Base-by-base conservation (phyloP, 2,797 vertebrate species). In the Falco biarmicus region DNA sequence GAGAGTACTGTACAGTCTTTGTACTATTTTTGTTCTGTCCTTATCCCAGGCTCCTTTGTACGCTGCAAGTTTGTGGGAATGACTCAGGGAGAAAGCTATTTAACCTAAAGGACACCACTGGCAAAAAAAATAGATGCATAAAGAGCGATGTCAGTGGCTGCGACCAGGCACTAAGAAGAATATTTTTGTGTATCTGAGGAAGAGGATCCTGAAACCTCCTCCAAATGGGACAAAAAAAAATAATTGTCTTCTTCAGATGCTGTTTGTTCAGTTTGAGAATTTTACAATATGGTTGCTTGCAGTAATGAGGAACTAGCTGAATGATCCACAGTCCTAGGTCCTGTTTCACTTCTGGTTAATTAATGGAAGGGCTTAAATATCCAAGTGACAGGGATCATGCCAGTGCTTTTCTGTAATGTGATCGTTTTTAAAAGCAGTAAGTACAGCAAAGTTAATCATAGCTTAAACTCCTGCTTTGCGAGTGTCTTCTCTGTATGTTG, bases 81-180 rank as follows among this genome's bases (percentile, higher is more conserved):
- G 96, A 96, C 95, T 97, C 96, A 97, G 94, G 91, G 93, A 73
- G 96, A 96, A 97, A 97, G 80, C 89, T 97, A 97, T 97, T 97
- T 96, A 97, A 97, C 95, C 94, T 97, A 96, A 95, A 95, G 93
- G 96, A 96, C 95, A 90, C 69, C 54, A 69, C 84, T 94, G 87
- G 73, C 78, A 89, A 92, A 95, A 85, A 93, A 76, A 91, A 48
- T 28, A 64, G n/a, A 78, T 21, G 84, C 64, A 75, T 91, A 92
- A 68, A 88, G 89, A 93, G 94, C 76, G 3, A 60, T 54, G 76
- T 85, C 87, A 10, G 14, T 82, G 75, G 48, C 75, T 80, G 66
- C 0, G 11, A 91, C 73, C 4, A 37, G 94, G 87, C 91, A 91
- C 43, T 4, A 5, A 75, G 79, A 56, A 26, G 75, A 75, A 14